Percentiles rank a stretch among this genome's conserved stretches.
Conservation (phyloP, 1,140 invertebrate genomes). For the Globodera ellingtonae region DNA sequence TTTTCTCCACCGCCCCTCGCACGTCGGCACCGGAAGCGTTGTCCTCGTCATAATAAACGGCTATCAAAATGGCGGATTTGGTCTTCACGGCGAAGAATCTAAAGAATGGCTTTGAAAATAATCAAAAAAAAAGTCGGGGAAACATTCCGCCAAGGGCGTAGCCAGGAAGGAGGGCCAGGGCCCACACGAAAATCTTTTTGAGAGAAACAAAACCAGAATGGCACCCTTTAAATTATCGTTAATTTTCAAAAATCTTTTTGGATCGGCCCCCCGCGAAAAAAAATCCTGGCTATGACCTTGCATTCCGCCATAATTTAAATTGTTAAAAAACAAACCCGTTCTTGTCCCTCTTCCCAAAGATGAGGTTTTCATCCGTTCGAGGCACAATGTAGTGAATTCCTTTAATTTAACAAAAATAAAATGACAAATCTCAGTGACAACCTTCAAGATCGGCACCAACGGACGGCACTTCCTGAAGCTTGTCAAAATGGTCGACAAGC, state of each 20-base stretch:
- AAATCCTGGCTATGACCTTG: too few relatives aligned
- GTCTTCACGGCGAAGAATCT: constrained; percentile 61
- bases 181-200: too few relatives aligned
- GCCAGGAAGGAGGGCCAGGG: too few relatives aligned
- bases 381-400: constrained; percentile 63
- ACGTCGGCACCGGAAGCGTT: constrained; percentile 50
- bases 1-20: constrained; percentile 59
- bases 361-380: constrained; percentile 62
- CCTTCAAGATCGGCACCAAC: constrained; percentile 60
- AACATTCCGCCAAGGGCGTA: too few relatives aligned
- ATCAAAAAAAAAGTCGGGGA: neutral
- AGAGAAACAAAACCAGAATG: too few relatives aligned
- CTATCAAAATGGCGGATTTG: constrained; percentile 56
- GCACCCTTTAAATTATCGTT: neutral
- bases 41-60: constrained; percentile 63
- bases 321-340: constrained; percentile 50
- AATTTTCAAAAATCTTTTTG: too few relatives aligned
- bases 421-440: neutral
- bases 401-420: constrained; percentile 19
- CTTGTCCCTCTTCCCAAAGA: constrained; percentile 65
- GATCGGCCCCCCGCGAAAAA: too few relatives aligned
- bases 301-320: too few relatives aligned
- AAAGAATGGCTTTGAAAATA: neutral
- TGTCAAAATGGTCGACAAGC: constrained; percentile 52
- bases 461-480: constrained; percentile 54